Percentiles rank a stretch among this genome's conserved stretches.
Evolutionary conservation across 2,113 vertebrate genomes (phyloP).

Genomic region (Paramormyrops kingsleyae): DNA sequence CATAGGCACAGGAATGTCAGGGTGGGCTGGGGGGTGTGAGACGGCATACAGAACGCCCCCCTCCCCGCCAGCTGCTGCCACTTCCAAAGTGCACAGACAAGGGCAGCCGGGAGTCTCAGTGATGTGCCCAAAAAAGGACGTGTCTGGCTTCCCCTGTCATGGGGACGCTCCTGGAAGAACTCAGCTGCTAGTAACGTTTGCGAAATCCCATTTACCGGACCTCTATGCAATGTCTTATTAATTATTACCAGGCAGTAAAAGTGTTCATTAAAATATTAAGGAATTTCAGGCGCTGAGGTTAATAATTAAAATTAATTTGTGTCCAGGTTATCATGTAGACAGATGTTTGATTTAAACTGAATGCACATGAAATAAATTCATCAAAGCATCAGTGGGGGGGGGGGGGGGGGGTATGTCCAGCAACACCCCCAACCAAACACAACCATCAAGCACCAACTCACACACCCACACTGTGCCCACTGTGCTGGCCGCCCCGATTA

Average conservation of each 20-base stretch:
- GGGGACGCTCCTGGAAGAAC: background rate
- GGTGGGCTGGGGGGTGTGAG: background rate
- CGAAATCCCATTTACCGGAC: background rate
- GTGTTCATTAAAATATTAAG: background rate
- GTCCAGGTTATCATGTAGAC: background rate
- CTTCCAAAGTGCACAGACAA: background rate
- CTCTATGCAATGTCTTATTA: background rate
- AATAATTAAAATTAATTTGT: background rate
- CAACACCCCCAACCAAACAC: background rate
- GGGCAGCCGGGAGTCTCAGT: background rate
- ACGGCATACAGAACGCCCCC: background rate
- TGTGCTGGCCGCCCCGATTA: background rate
- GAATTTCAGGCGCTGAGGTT: background rate
- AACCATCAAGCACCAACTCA: background rate
- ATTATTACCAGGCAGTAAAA: background rate
- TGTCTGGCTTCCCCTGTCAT: background rate
- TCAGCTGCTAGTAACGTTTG: background rate
- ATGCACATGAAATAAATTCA: background rate
- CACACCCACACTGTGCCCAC: too few relatives aligned
- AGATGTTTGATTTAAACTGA: background rate
- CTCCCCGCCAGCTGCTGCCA: background rate
- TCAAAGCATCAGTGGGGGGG: background rate
- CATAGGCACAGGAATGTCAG: background rate
- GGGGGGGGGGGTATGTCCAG: too few relatives aligned
- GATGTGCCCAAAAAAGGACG: background rate